Base-by-base conservation (phyloP, 2,113 vertebrate genomes). In the Solea senegalensis region DNA sequence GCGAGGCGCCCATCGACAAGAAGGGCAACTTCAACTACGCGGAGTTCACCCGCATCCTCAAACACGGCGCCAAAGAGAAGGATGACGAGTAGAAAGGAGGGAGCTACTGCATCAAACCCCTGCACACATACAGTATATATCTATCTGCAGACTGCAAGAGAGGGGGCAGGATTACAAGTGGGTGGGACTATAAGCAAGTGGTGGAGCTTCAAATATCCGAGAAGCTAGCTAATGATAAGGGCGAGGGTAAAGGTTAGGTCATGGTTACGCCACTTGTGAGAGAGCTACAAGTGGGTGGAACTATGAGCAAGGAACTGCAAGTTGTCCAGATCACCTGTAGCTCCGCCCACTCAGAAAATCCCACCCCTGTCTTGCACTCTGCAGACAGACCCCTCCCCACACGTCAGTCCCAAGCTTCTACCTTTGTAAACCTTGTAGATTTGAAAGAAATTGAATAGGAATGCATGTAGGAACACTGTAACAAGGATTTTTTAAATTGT, bases 11-110 rank as follows among this genome's bases (percentile, higher is more conserved):
- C 78, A 99, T 99, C 0, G 97, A 99, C 90, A 98, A 98, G 89
- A 99, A 98, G 88, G 97, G 98, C 90, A 98, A 99, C 89, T 99
- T 99, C 92, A 98, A 99, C 92, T 99, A 99, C 0, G 96, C 96
- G 44, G 98, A 99, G 89, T 99, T 99, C 94, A 99, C 98, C 45
- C 97, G 97, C 88, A 99, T 99, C 87, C 95, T 99, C 81, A 99
- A 99, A 83, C 98, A 99, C 0, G 98, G 98, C 0, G 98, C 98
- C 90, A 99, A 94, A 74, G 93, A 94, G 72, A 94, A 94, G 77
- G 93, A 94, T n/a, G 93, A 94, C 44, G 92, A 93, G 73, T 95
- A 94, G 84, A 76, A 14, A 40, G n/a, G 13, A 46, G 41, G 12
- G 13, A 44, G 28, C 2, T 2, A n/a, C 74, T 51, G 54, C 68